phyloP scores from a whole-genome alignment of 1,140 invertebrate genomes.

The Zeugodacus cucurbitae region DNA sequence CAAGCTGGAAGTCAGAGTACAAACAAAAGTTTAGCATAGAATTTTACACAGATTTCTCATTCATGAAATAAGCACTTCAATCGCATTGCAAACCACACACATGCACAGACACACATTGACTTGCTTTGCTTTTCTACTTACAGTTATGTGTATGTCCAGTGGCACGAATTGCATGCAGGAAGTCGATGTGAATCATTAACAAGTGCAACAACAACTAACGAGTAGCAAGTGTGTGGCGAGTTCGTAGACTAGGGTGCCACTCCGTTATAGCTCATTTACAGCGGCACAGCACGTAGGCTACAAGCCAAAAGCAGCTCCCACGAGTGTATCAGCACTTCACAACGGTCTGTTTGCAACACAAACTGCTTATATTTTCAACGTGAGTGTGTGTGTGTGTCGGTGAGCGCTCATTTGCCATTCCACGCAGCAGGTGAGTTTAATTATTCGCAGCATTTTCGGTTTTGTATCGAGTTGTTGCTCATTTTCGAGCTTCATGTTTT shows the following conservation, averaged over 20 bases:
- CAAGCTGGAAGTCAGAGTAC: background rate
- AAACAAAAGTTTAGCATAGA: background rate
- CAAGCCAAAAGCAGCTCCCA: too few relatives aligned
- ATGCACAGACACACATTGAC: background rate
- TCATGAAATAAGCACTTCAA: background rate
- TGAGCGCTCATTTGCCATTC: background rate
- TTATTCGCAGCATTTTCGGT: conserved; percentile 1
- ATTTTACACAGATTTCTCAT: background rate
- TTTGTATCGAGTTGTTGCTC: background rate
- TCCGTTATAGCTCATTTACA: background rate
- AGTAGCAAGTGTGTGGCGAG: background rate
- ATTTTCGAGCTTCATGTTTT: background rate
- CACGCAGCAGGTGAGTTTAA: conserved; percentile 6
- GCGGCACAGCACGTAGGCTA: background rate
- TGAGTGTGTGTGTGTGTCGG: background rate
- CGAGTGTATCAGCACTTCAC: too few relatives aligned
- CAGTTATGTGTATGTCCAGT: background rate
- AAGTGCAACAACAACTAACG: background rate
- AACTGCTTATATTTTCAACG: background rate
- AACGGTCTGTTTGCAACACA: background rate
- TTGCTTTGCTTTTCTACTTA: background rate
- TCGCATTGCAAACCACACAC: background rate
- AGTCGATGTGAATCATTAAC: conserved; percentile 3
- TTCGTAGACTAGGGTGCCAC: too few relatives aligned
- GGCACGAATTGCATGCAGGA: background rate